phyloP scores from a whole-genome alignment of 1,140 invertebrate genomes.

The Zaprionus africanus region DNA sequence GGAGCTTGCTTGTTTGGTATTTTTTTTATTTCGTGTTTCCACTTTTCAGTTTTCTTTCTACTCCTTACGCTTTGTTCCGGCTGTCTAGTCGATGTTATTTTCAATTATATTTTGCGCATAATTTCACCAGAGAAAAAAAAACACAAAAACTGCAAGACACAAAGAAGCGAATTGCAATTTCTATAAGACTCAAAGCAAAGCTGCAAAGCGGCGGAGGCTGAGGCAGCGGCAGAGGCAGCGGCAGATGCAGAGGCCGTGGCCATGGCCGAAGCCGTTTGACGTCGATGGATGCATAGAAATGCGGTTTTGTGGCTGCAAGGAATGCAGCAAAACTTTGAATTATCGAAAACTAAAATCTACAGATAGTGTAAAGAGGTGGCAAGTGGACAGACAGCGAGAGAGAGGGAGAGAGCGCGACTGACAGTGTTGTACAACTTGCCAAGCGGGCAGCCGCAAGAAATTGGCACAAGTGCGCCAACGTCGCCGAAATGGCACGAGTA shows the following conservation, averaged over 20 bases:
- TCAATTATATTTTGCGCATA: slow-evolving; percentile 68
- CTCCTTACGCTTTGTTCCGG: slow-evolving; percentile 8
- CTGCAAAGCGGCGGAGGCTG: background rate
- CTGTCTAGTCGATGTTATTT: slow-evolving; percentile 53
- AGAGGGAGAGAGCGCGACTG: slow-evolving; percentile 22
- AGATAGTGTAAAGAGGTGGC: slow-evolving; percentile 25
- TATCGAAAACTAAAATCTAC: slow-evolving; percentile 71
- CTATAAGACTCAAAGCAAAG: slow-evolving; percentile 38
- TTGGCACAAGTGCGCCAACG: slow-evolving; percentile 72
- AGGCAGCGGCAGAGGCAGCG: slow-evolving; percentile 4
- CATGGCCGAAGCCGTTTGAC: slow-evolving; percentile 36
- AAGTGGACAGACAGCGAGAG: background rate
- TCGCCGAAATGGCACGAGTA: slow-evolving; percentile 70
- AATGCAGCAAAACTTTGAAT: slow-evolving; percentile 68
- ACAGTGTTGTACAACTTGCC: slow-evolving; percentile 40
- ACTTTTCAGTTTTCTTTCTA: slow-evolving; percentile 1
- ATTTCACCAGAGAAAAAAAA: slow-evolving; percentile 62
- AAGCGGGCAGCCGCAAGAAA: slow-evolving; percentile 47
- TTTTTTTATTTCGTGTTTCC: slow-evolving; percentile 3
- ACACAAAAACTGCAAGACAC: slow-evolving; percentile 46
- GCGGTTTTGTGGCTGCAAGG: slow-evolving; percentile 73
- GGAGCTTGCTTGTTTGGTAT: slow-evolving; percentile 7
- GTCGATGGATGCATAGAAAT: slow-evolving; percentile 46
- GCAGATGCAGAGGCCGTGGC: background rate
- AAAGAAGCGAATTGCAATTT: slow-evolving; percentile 52